Evolutionary conservation across 2,888 invertebrate species (phyloP), one percentile per base, ranked within the genome.

Genomic region (Tineola bisselliella): DNA sequence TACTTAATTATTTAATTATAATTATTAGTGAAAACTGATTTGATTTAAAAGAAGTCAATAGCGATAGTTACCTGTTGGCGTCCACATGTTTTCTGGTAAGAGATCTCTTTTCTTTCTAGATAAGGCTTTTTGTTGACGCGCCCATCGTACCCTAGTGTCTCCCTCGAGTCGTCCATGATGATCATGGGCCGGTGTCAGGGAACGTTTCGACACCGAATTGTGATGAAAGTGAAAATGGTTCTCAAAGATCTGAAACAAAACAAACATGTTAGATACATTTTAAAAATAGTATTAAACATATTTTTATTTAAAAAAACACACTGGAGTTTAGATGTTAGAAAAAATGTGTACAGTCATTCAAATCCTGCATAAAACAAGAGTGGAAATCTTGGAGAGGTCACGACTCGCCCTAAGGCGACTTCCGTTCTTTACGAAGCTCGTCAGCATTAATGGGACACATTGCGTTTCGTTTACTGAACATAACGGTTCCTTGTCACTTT

Each of bases 161-260:
- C 89, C 88, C 63, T 91, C 89, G 63, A 97, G 86, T 64, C 88
- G 89, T 63, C 83, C 88, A 74, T 93, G 93, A 71, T 94, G 93
- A 64, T 90, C 90, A 61, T 88, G 81, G 70, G 94, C 92, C 17
- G 92, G 92, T 61, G 88, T 83, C 63, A 90, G 71, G 10, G 97
- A 96, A 69, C 97, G 88, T 80, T 94, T 94, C 64, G 91, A 88
- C 65, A 97, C 91, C 66, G 90, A 90, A 70, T 90, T 89, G 82
- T 97, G 96, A 69, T 92, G 91, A 78, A 97, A 93, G 77, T 95
- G 94, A 81, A 93, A 96, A 82, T 93, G 92, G 77, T 94, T 92
- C 69, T 91, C 91, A 78, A 96, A 91, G 77, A 97, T 96, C 97
- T 97, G 90, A 38, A 68, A 75, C 68, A 71, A 75, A 25, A 25